A percentile compares a stretch with the other conserved stretches of the same genome.
phyloP scores from a whole-genome alignment of 2,113 vertebrate species.

The Panthera tigris region DNA sequence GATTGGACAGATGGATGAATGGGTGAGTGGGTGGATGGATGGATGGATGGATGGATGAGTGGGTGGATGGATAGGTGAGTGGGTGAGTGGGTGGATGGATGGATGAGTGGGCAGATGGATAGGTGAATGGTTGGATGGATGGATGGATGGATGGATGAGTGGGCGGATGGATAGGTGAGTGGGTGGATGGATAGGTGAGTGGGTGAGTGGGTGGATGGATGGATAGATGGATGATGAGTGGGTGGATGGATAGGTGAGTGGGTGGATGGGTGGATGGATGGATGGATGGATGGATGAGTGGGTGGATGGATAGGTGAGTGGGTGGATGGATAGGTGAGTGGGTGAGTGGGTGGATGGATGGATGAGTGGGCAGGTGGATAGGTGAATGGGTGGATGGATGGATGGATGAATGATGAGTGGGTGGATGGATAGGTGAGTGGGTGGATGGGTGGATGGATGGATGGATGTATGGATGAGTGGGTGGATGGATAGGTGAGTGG shows the following conservation, averaged over 20 bases:
- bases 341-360: neutral
- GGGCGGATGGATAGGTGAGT: neutral
- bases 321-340: accelerated
- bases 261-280: neutral
- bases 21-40: neutral
- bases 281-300: neutral
- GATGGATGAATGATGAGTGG: neutral
- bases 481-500: neutral
- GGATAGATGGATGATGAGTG: neutral
- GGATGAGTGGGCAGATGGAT: neutral
- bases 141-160: neutral
- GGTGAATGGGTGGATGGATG: too few species aligned
- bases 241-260: neutral
- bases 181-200: accelerated
- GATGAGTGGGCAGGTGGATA: too few species aligned
- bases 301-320: too few species aligned
- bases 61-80: neutral
- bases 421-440: neutral
- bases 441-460: too few species aligned
- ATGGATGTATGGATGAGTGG: neutral
- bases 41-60: neutral
- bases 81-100: neutral
- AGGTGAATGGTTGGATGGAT: neutral
- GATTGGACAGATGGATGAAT: neutral
- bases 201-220: neutral